A percentile compares a stretch with the other conserved stretches of the same genome.
phyloP scores from a whole-genome alignment of 2,888 invertebrate species.

The Maniola hyperantus region DNA sequence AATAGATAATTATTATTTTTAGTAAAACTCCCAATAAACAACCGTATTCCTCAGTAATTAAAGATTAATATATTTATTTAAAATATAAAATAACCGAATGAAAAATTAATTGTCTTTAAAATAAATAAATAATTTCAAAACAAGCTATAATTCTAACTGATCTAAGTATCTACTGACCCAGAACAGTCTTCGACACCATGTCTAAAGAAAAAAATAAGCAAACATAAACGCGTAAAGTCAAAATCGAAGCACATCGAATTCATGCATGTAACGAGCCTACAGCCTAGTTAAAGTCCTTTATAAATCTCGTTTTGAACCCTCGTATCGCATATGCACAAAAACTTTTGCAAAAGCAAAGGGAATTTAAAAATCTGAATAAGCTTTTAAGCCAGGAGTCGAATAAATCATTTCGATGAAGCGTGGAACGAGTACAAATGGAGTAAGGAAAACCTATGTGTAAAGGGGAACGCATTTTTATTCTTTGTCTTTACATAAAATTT shows the following conservation, averaged over 20 bases:
- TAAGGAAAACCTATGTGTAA: conserved; percentile 8
- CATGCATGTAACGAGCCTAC: not conserved
- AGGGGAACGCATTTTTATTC: conserved; percentile 11
- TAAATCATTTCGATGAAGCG: conserved; percentile 16
- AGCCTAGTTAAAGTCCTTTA: not conserved
- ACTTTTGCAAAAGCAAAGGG: conserved; percentile 17
- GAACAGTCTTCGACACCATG: no score
- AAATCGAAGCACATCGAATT: conserved; percentile 5
- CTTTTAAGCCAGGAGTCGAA: conserved; percentile 18
- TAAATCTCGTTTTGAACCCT: conserved; percentile 2
- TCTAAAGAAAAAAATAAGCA: no score
- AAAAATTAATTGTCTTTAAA: no score
- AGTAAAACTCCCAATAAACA: no score
- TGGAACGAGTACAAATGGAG: conserved; percentile 11
- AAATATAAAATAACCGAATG: no score
- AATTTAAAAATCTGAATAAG: conserved; percentile 19
- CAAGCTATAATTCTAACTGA: no score
- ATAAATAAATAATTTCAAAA: no score
- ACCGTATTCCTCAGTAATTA: no score
- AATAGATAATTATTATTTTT: no score
- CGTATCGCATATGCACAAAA: not conserved
- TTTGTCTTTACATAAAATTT: conserved; percentile 8
- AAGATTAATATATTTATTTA: no score
- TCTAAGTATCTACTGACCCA: no score
- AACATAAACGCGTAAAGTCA: no score